Evolutionary conservation across 2,797 vertebrate species (phyloP), one percentile per base, ranked within the genome.

Genomic region (Pangasius larnaudii): DNA sequence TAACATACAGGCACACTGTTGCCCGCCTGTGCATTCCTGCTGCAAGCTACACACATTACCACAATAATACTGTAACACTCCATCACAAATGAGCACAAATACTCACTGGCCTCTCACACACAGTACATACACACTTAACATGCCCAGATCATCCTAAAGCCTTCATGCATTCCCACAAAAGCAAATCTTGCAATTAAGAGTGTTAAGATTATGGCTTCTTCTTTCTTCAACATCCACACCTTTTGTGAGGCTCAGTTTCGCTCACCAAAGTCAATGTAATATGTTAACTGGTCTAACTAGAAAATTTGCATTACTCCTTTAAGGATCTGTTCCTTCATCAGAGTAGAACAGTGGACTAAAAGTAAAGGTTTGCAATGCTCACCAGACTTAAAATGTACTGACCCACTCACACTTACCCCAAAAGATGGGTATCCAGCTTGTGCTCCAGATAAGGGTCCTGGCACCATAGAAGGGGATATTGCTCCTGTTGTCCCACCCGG

Each of bases 401-500:
- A 81, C 30, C 51, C 77, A 74, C 56, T 78, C 8, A 81, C 30
- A 67, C 42, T 98, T 97, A 99, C 98, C 94, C 98, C 98, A 93
- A 98, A 98, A 10, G 97, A 96, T 30, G 97, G 96, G 93, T 97
- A 98, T 22, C 97, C 97, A 93, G 96, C 95, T 77, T 97, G 96
- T 85, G 97, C 95, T 92, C 97, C 97, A 46, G 97, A 95, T 0
- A 97, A 96, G 10, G 98, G 96, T 88, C 97, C 96, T 2, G 94
- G 97, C 93, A 97, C 95, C 95, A 98, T 96, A 10, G 98, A 97
- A 88, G 98, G 96, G 16, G 97, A 97, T 96, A 99, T 97, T 90
- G 97, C 97, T 90, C 97, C 97, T 90, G 97, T 96, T 75, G 97
- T 95, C 72, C 97, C 97, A 78, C 97, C 97, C 84, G 98, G 98